phyloP scores from a whole-genome alignment of 2,797 vertebrate genomes.

The Serranus cabrilla region DNA sequence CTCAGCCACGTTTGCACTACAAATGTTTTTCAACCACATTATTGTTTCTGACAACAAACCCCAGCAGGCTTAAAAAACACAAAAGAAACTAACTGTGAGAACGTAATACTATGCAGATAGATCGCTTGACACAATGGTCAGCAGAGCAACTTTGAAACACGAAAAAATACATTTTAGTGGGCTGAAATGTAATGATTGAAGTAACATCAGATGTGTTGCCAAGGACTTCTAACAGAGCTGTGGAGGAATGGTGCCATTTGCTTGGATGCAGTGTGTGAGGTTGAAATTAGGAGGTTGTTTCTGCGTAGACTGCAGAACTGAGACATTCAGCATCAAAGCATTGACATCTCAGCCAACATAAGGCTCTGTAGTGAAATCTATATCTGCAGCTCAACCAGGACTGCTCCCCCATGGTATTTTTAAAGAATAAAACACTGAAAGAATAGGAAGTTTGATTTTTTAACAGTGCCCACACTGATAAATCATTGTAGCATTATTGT shows the following conservation, averaged over 20 bases:
- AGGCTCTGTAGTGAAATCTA: slow-evolving; percentile 3
- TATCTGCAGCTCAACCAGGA: slow-evolving; percentile 4
- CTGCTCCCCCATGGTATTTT: background rate
- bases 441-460: background rate
- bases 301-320: slow-evolving; percentile 17
- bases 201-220: slow-evolving; percentile 39
- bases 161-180: background rate
- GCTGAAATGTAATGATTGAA: slow-evolving; percentile 20
- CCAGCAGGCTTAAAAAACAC: background rate
- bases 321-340: slow-evolving; percentile 37
- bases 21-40: background rate
- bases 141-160: background rate
- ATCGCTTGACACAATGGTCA: slow-evolving; percentile 8
- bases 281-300: slow-evolving; percentile 27
- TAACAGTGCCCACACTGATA: background rate
- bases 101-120: background rate
- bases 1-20: background rate
- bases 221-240: slow-evolving; percentile 25
- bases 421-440: background rate
- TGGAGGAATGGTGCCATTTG: slow-evolving; percentile 23
- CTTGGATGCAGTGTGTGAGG: background rate
- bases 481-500: background rate
- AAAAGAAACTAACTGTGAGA: background rate
- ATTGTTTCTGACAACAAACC: background rate
- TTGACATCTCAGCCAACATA: slow-evolving; percentile 18